Evolutionary conservation across 2,797 vertebrate species (phyloP).

Genomic region (Erethizon dorsatum): DNA sequence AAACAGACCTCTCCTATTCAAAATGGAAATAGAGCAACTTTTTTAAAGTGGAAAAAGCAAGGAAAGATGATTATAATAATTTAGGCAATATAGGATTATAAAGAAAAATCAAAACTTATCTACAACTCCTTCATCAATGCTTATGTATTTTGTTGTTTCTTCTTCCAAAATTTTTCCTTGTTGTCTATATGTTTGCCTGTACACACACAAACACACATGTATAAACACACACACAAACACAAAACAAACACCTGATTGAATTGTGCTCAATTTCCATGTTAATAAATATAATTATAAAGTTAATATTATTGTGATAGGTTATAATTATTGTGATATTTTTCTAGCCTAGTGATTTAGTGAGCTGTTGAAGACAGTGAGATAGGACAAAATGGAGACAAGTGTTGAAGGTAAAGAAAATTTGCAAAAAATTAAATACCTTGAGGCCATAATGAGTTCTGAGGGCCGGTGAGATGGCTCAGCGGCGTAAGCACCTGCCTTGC

Average conservation of each 20-base stretch:
- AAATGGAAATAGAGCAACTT: constrained; percentile 39
- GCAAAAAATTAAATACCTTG: not conserved
- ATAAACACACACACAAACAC: not conserved
- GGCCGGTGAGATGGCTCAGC: no score
- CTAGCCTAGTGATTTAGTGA: not conserved
- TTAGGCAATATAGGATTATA: not conserved
- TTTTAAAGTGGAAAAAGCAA: not conserved
- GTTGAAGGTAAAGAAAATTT: not conserved
- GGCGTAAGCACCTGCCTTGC: no score
- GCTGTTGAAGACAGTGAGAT: not conserved
- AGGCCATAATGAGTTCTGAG: not conserved
- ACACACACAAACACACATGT: not conserved
- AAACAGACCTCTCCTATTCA: not conserved
- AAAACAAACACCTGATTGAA: not conserved
- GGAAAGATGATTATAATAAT: constrained; percentile 22
- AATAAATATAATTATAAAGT: not conserved
- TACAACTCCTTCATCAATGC: not conserved
- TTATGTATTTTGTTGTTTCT: not conserved
- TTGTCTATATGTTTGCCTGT: not conserved
- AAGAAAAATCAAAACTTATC: constrained; percentile 8
- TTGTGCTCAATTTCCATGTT: not conserved
- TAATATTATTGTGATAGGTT: not conserved
- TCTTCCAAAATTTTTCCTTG: not conserved
- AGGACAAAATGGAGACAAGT: constrained; percentile 20
- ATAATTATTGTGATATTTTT: constrained; percentile 29